Evolutionary conservation across 2,797 vertebrate genomes (phyloP).

Genomic region (Gila robusta): DNA sequence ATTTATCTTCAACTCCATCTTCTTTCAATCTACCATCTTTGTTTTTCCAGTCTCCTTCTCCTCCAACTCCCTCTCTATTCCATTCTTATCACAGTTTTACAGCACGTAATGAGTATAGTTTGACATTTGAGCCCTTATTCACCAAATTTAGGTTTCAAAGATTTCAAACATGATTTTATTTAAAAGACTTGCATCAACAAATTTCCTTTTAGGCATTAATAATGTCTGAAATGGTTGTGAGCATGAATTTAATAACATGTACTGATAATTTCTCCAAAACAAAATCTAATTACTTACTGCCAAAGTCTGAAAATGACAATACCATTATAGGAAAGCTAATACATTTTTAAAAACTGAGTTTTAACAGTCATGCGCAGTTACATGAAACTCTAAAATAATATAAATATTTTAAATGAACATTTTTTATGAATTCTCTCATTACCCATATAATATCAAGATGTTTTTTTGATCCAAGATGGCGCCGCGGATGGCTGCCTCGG

Average conservation of each 20-base stretch:
- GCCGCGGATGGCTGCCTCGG: too few species aligned
- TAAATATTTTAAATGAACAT: not conserved
- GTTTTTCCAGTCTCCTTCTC: not conserved
- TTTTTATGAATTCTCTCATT: not conserved
- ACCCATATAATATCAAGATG: not conserved
- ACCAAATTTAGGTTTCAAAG: not conserved
- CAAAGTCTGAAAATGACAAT: not conserved
- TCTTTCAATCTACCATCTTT: not conserved
- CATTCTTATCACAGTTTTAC: constrained; percentile 13
- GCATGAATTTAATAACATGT: too few species aligned
- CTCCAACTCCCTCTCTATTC: constrained; percentile 1
- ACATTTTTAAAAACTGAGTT: not conserved
- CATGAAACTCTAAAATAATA: not conserved
- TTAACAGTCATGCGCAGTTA: not conserved
- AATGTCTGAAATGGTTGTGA: too few species aligned
- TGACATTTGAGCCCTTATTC: not conserved
- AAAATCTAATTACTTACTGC: too few species aligned
- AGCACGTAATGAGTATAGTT: not conserved
- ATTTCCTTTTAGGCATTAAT: too few species aligned
- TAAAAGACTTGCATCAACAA: too few species aligned
- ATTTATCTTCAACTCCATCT: constrained; percentile 32
- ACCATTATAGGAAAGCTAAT: not conserved
- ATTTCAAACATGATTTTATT: too few species aligned
- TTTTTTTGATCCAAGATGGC: too few species aligned
- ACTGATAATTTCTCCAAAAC: too few species aligned